phyloP scores from a whole-genome alignment of 2,113 vertebrate species.

The Pangasianodon gigas region DNA sequence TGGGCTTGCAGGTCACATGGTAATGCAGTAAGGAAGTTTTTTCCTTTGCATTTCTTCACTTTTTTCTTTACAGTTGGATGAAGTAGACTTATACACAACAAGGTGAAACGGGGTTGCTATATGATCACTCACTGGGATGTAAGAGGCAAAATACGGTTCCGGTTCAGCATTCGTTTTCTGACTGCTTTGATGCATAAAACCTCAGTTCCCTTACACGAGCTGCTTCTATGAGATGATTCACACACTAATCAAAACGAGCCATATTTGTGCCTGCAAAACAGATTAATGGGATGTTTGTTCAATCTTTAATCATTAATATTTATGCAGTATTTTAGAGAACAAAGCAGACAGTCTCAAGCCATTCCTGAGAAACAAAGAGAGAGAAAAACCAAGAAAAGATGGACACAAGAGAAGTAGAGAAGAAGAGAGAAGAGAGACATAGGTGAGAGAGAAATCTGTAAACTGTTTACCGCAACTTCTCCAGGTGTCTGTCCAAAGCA shows the following conservation, averaged over 20 bases:
- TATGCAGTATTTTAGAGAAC: conserved; percentile 26
- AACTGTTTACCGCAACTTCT: conserved; percentile 35
- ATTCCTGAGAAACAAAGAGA: neutral
- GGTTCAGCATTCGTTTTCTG: neutral
- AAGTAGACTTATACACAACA: neutral
- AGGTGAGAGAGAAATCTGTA: conserved; percentile 27
- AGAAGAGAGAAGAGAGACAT: conserved; percentile 9
- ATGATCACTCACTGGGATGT: neutral
- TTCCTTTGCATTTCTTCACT: neutral
- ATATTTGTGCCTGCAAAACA: neutral
- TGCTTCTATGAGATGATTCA: neutral
- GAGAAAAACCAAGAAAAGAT: neutral
- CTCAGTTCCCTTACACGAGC: neutral
- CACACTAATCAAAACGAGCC: conserved; percentile 15
- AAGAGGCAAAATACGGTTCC: neutral
- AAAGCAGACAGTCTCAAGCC: conserved; percentile 1
- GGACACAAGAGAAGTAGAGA: conserved; percentile 16
- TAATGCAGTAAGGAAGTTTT: neutral
- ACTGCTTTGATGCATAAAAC: neutral
- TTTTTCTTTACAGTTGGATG: neutral
- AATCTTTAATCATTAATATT: conserved; percentile 49
- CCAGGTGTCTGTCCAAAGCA: conserved; percentile 49
- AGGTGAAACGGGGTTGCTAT: neutral
- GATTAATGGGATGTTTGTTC: conserved; percentile 38
- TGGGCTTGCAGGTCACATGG: neutral